Conservation (phyloP, 2,888 invertebrate species). For the Ligdia adustata region DNA sequence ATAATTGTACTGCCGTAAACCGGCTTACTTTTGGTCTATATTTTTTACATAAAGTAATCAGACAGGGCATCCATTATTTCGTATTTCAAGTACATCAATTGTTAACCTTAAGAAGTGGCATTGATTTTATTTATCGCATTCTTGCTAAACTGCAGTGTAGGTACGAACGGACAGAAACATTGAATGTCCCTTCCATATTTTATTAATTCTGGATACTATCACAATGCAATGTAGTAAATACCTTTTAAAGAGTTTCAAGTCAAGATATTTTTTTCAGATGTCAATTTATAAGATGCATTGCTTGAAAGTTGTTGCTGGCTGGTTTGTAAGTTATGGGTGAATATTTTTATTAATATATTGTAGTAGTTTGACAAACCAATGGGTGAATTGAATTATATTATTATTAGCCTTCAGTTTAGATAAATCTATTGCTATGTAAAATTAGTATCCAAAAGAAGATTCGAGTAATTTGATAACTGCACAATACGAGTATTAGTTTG, state of each 20-base stretch:
- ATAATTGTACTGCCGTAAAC: no score
- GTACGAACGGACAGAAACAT: conserved; percentile 29
- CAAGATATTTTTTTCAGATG: conserved; percentile 9
- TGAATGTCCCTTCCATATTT: conserved; percentile 13
- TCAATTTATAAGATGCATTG: conserved; percentile 14
- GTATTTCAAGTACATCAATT: conserved; percentile 57
- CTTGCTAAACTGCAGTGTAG: conserved; percentile 34
- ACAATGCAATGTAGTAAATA: conserved; percentile 16
- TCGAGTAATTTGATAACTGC: no score
- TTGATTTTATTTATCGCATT: conserved; percentile 54
- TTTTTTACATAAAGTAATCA: conserved; percentile 43
- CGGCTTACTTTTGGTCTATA: conserved; percentile 43
- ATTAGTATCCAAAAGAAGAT: no score
- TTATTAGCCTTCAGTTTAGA: no score
- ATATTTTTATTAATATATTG: no score
- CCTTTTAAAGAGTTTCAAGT: conserved; percentile 16
- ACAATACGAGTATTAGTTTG: no score
- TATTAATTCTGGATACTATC: conserved; percentile 19
- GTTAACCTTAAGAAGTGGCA: conserved; percentile 53
- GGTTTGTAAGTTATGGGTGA: no score
- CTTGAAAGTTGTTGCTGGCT: no score
- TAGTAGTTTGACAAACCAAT: no score
- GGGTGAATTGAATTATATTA: no score
- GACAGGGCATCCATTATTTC: conserved; percentile 50
- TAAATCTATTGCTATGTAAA: no score